Evolutionary conservation across 2,797 vertebrate genomes (phyloP), one percentile per base, ranked within the genome.

Genomic region (Liparis tanakae): DNA sequence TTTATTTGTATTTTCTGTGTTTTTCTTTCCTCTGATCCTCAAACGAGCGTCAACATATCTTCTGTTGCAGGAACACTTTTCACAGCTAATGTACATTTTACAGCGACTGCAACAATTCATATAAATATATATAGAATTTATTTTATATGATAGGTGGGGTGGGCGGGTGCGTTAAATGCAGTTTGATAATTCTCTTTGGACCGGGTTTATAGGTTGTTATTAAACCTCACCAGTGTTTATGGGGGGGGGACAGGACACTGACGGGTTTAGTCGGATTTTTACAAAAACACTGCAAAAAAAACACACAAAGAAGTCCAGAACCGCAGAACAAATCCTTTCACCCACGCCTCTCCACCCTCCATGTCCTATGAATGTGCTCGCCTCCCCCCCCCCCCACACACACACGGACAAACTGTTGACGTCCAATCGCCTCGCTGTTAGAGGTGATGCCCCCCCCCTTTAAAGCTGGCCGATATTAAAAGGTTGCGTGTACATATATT

Each of bases 1-100:
- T 77, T 71, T 83, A 25, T 80, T 83, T 30, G 25, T 30, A 30
- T 30, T 30, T 30, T 53, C 72, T 62, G 25, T 61, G 48, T 64
- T 82, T 61, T 60, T 37, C 54, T 56, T 44, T 67, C 78, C 51
- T 78, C 76, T 74, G 71, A 83, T 88, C 67, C 22, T 88, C 67
- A 78, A 82, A 88, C 84, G 80, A 89, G 83, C 83, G 78, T 81
- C 79, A 78, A 84, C 92, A 93, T 91, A 92, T 93, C 90, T 87
- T 91, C 82, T 73, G 76, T 88, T 87, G 66, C 73, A 75, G 72
- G 66, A 61, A 66, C 78, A 67, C 57, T 76, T 83, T 84, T 84
- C 82, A 81, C 85, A 75, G 79, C 79, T 30, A 64, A 66, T 90
- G 81, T 84, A 88, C 63, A 81, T 93, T 81, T 70, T 71, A 78